Evolutionary conservation across 2,797 vertebrate species (phyloP), one percentile per base, ranked within the genome.

Genomic region (Dromococcyx pavoninus): DNA sequence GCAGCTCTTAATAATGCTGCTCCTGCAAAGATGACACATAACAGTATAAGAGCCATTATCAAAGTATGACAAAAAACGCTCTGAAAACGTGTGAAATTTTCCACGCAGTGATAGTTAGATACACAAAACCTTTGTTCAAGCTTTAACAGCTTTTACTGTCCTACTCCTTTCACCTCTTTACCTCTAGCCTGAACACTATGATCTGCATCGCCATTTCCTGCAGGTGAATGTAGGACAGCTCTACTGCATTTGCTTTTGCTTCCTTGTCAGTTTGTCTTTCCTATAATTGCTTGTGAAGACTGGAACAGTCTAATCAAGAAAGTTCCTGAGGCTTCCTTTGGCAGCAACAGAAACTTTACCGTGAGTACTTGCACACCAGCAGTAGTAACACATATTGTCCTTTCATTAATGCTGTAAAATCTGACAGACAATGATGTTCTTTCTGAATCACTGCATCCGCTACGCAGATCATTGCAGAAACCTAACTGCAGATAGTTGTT

Each of bases 101-200:
- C 17, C 11, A 28, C 4, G 8, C 9, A n/a, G 13, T 37, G 57
- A 32, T 11, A 62, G 3, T 28, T 74, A 66, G 4, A 19, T 48
- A 17, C 11, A 60, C 3, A 8, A 23, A 65, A 7, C 7, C 4
- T 56, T 50, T 7, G 7, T 78, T 64, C 35, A 72, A 41, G 17
- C 11, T 64, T 81, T 44, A 50, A n/a, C 9, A 48, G 19, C n/a
- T 35, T 64, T 65, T 41, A 15, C 5, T 84, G 72, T 69, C 37
- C 46, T 57, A 13, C 7, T 89, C 11, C 15, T 82, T 89, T 75
- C 19, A 57, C 15, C 35, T 44, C 14, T 32, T 81, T 39, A 62
- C 21, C 14, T 48, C 22, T 43, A 23, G 7, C 7, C 50, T 58
- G 60, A 79, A 22, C 1, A 0, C 21, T 0, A 0, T 33, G 27